These are phyloP conservation scores for Agonopterix heracliana DNA, from an alignment of 2,888 invertebrate genomes.

Conservation along the genomic window DNA sequence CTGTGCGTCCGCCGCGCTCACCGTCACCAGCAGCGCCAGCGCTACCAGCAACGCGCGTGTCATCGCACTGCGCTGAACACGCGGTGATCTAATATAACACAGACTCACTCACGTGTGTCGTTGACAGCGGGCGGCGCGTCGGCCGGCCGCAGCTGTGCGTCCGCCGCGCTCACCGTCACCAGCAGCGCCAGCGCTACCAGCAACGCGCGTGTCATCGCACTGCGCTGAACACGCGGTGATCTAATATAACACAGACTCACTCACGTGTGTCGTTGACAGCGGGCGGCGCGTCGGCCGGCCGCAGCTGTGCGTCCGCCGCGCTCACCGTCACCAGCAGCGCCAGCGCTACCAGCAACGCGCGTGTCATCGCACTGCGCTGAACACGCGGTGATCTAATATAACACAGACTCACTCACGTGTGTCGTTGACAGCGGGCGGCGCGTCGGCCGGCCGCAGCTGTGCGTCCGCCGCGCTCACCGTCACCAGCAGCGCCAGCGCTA, in stretches of 20 bases:
- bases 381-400: not conserved
- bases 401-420: slow-evolving; percentile 50
- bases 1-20: too few relatives aligned
- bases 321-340: too few relatives aligned
- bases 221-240: slow-evolving; percentile 24
- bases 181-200: slow-evolving; percentile 55
- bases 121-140: slow-evolving; percentile 61
- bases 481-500: slow-evolving; percentile 51
- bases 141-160: slow-evolving; percentile 60
- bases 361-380: too few relatives aligned
- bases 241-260: slow-evolving; percentile 19
- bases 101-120: slow-evolving; percentile 60
- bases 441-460: slow-evolving; percentile 65
- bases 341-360: too few relatives aligned
- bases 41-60: too few relatives aligned
- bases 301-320: too few relatives aligned
- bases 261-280: slow-evolving; percentile 65
- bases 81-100: not conserved
- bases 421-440: slow-evolving; percentile 59
- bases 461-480: slow-evolving; percentile 44
- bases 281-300: slow-evolving; percentile 62
- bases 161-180: slow-evolving; percentile 43
- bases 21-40: too few relatives aligned
- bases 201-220: slow-evolving; percentile 58
- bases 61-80: too few relatives aligned